Evolutionary conservation across 2,888 invertebrate species (phyloP).

Genomic region (Nyleta sp.): DNA sequence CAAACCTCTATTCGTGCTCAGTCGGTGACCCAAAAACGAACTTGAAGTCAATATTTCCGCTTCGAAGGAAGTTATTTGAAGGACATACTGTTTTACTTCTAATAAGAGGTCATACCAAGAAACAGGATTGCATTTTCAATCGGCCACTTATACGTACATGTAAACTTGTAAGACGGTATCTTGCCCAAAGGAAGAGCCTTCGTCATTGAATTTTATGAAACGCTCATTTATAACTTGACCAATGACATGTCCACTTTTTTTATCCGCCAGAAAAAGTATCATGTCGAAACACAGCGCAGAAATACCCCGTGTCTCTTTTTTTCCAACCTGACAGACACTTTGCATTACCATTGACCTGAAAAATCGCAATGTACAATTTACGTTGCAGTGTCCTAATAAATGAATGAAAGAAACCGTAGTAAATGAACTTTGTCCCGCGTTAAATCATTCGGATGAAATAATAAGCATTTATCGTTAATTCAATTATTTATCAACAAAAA

Average conservation of each 20-base stretch:
- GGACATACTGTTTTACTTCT: constrained; percentile 33
- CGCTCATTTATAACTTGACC: constrained; percentile 19
- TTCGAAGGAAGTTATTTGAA: constrained; percentile 39
- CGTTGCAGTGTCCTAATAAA: background rate
- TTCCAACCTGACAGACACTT: too few species aligned
- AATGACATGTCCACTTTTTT: constrained; percentile 12
- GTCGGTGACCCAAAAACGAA: constrained; percentile 45
- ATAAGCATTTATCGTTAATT: too few species aligned
- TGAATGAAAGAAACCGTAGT: too few species aligned
- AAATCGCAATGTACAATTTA: constrained; percentile 5
- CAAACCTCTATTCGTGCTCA: constrained; percentile 17
- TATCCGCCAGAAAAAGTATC: background rate
- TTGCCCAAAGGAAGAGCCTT: background rate
- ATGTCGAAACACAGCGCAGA: too few species aligned
- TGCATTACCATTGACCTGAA: constrained; percentile 19
- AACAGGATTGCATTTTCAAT: constrained; percentile 30
- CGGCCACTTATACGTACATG: background rate
- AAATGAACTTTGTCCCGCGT: too few species aligned
- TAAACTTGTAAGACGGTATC: constrained; percentile 20
- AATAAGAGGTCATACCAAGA: constrained; percentile 30
- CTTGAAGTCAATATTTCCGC: constrained; percentile 37
- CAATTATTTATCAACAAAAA: constrained; percentile 10
- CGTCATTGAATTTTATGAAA: constrained; percentile 27
- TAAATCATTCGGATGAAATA: too few species aligned
- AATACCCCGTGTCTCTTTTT: too few species aligned